These are phyloP conservation scores for Rotaria macrura DNA, from an alignment of 2,888 invertebrate genomes.

Conservation along the genomic window DNA sequence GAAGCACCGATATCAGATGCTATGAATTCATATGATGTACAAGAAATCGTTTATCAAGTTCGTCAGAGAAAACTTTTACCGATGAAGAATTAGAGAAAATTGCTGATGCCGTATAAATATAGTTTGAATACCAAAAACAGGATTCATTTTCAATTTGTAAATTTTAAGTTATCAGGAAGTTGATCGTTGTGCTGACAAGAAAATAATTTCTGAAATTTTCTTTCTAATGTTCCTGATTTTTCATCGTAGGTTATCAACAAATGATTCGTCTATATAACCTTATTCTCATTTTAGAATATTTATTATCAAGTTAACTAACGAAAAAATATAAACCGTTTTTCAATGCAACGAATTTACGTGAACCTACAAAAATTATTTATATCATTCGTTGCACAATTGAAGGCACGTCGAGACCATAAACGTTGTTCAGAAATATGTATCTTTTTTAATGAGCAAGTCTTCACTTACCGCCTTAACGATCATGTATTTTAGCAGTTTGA, in stretches of 20 bases:
- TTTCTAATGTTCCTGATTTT: slow-evolving; percentile 1
- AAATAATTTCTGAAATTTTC: background rate
- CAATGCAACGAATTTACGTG: too few species aligned
- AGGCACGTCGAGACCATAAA: too few species aligned
- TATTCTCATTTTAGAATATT: background rate
- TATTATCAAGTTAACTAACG: background rate
- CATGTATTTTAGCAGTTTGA: too few species aligned
- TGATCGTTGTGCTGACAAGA: background rate
- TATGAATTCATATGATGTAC: background rate
- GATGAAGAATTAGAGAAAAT: background rate
- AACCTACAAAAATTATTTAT: too few species aligned
- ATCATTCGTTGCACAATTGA: too few species aligned
- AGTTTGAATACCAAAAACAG: too few species aligned
- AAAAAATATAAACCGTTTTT: too few species aligned
- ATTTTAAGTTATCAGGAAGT: slow-evolving; percentile 17
- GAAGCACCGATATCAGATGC: background rate
- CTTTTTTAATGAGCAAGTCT: too few species aligned
- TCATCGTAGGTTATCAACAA: background rate
- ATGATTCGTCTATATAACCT: background rate
- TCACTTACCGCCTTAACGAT: too few species aligned
- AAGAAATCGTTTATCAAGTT: slow-evolving; percentile 13
- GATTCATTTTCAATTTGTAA: background rate
- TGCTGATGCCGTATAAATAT: background rate
- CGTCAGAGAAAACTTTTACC: background rate
- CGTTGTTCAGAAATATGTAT: too few species aligned